Conservation (phyloP, 2,113 vertebrate genomes). For the Hippocampus guttulatus region DNA sequence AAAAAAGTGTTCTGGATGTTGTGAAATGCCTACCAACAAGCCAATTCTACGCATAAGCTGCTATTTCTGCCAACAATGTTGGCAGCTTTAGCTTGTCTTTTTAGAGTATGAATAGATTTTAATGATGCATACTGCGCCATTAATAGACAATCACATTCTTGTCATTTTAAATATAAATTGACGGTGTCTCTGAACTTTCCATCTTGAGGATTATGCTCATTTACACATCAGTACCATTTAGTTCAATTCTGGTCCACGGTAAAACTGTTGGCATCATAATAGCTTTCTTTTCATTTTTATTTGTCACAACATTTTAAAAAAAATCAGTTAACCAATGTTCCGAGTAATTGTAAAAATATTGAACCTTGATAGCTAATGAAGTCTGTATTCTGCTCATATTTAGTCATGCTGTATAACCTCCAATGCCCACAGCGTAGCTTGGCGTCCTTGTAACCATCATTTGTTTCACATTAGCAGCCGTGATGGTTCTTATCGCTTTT, state of each 20-base stretch:
- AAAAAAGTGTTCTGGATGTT: slow-evolving; percentile 45
- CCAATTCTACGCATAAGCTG: slow-evolving; percentile 5
- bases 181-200: background rate
- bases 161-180: background rate
- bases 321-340: background rate
- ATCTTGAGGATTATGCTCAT: background rate
- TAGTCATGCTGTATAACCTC: too few relatives aligned
- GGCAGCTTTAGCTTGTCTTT: background rate
- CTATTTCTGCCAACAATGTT: background rate
- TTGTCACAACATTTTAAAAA: too few relatives aligned
- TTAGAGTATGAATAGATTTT: background rate
- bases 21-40: slow-evolving; percentile 44
- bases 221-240: background rate
- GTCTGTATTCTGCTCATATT: too few relatives aligned
- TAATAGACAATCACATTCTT: background rate
- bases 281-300: background rate
- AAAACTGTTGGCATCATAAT: background rate
- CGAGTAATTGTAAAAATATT: background rate
- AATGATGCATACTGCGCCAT: background rate
- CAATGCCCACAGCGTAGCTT: too few relatives aligned
- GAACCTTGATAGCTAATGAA: background rate
- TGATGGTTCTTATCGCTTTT: too few relatives aligned
- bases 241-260: background rate
- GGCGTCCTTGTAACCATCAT: too few relatives aligned
- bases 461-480: too few relatives aligned